Evolutionary conservation across 2,113 vertebrate genomes (phyloP).

Genomic region (Python bivittatus): DNA sequence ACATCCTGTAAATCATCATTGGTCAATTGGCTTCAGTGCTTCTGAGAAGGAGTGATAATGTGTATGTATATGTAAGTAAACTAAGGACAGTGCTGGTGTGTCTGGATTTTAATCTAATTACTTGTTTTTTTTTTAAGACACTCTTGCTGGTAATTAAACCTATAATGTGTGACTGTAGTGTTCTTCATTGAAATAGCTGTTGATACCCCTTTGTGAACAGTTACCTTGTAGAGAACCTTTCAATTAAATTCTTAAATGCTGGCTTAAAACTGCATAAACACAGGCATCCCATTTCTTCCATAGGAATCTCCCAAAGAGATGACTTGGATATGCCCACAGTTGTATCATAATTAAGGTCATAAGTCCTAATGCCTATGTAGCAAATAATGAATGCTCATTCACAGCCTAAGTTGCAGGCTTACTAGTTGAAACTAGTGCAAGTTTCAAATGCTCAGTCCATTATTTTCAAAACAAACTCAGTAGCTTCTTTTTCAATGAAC

Average conservation of each 20-base stretch:
- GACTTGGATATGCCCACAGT: neutral
- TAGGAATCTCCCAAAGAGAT: neutral
- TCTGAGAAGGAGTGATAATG: conserved; percentile 44
- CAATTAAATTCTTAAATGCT: neutral
- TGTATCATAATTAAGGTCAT: neutral
- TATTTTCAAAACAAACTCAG: neutral
- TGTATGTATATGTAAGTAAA: conserved; percentile 15
- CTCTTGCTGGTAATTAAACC: conserved; percentile 33
- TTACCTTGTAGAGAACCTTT: neutral
- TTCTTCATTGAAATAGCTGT: conserved; percentile 51
- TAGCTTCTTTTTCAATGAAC: neutral
- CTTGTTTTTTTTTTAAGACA: conserved; percentile 23
- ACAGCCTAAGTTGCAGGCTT: neutral
- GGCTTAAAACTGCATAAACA: neutral
- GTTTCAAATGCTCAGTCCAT: neutral
- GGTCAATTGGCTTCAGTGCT: conserved; percentile 46
- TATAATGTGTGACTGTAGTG: neutral
- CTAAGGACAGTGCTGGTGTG: conserved; percentile 9
- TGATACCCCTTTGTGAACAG: neutral
- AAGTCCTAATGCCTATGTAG: neutral
- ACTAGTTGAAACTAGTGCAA: neutral
- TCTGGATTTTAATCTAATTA: neutral
- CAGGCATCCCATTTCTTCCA: neutral
- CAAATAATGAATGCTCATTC: neutral
- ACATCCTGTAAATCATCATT: conserved; percentile 55